These are phyloP conservation scores for Microchrysa polita DNA, from an alignment of 2,888 invertebrate genomes.

Conservation along the genomic window DNA sequence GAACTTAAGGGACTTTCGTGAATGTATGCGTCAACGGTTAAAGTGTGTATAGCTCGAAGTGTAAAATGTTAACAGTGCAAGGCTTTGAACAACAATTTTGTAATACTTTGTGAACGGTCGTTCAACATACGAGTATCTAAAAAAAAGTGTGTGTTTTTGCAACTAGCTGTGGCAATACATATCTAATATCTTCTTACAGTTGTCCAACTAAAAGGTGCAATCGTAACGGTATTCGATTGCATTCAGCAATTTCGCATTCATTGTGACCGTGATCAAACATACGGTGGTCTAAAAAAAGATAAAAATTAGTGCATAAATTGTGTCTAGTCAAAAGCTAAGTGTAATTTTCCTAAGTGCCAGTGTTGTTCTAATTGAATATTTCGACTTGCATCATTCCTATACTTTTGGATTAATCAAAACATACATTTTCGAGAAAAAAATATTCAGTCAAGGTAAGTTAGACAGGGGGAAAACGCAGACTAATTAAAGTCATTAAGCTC, in stretches of 20 bases:
- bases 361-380: too few species aligned
- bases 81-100: constrained; percentile 6
- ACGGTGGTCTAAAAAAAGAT: too few species aligned
- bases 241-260: background rate
- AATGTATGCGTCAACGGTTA: background rate
- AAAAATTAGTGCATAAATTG: background rate
- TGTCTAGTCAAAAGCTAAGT: background rate
- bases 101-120: constrained; percentile 15
- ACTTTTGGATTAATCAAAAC: constrained; percentile 29
- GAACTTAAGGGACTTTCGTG: background rate
- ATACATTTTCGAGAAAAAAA: too few species aligned
- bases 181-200: constrained; percentile 7
- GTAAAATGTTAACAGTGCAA: background rate
- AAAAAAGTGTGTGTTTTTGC: constrained; percentile 33
- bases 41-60: background rate
- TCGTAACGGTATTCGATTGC: background rate
- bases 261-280: too few species aligned
- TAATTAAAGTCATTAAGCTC: background rate
- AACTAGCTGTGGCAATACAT: constrained; percentile 10
- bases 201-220: background rate
- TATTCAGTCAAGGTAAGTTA: constrained; percentile 25
- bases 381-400: background rate
- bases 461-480: background rate
- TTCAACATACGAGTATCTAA: background rate
- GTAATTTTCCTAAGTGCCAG: too few species aligned